Evolutionary conservation across 2,797 vertebrate species (phyloP).

Genomic region (Malurus splendens): DNA sequence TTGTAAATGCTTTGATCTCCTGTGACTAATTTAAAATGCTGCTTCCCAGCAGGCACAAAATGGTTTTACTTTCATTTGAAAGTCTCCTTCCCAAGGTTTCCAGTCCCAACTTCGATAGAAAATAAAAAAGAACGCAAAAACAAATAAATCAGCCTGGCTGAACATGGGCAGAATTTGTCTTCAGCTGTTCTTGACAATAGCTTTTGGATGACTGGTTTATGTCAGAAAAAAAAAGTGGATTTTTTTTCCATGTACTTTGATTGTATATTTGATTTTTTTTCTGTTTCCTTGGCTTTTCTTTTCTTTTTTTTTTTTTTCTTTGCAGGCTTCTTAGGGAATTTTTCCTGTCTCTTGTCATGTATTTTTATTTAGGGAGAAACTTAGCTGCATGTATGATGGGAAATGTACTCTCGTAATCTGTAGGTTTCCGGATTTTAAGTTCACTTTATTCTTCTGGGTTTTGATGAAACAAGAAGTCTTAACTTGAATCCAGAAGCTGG

Average conservation of each 20-base stretch:
- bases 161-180: background rate
- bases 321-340: background rate
- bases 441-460: background rate
- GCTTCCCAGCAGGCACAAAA: background rate
- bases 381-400: background rate
- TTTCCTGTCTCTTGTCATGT: background rate
- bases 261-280: background rate
- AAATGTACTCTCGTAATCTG: background rate
- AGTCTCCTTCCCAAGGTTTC: background rate
- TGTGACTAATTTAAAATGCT: background rate
- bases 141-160: background rate
- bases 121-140: background rate
- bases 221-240: accelerated
- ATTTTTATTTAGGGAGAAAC: background rate
- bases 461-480: background rate
- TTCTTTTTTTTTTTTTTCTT: background rate
- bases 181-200: background rate
- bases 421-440: background rate
- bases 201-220: background rate
- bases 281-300: background rate
- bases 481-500: background rate
- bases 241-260: background rate
- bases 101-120: background rate
- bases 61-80: constrained; percentile 34
- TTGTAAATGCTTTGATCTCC: constrained; percentile 29